Base-by-base conservation (phyloP, 2,113 vertebrate genomes). In the Campylorhamphus procurvoides region DNA sequence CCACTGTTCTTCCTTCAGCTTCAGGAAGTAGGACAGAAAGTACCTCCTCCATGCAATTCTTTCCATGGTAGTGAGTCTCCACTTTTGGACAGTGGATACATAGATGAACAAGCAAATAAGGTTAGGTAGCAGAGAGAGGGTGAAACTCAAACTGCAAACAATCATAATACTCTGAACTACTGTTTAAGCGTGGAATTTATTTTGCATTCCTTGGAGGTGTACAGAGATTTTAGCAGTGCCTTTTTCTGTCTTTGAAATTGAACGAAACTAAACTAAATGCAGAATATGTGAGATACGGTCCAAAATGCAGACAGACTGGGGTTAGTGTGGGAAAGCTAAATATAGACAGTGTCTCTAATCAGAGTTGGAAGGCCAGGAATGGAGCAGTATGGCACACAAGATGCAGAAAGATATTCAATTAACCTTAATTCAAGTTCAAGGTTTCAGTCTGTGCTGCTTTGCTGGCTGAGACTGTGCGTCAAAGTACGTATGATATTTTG, bases 401-500 rank as follows among this genome's bases (percentile, higher is more conserved):
- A 87, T 64, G 49, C 69, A 68, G 80, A 62, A 93, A 84, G 60
- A 64, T 78, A 89, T 56, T 86, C 85, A 89, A 44, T 96, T 96
- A 95, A 90, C 90, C 88, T 92, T 89, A 90, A 88, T 72, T 86
- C 86, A 90, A 58, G 79, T 84, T 90, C 83, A 64, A 9, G 25
- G 58, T 86, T 92, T 78, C 80, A 62, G 49, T 58, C 73, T 89
- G 62, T 92, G 82, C 40, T 80, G 68, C 33, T 90, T 68, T 94
- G 80, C 62, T 86, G 85, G 56, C 50, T 96, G 71, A 93, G 59
- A 59, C 56, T 40, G n/a, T 86, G 64, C 3, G 6, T 84, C 84
- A 75, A 91, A 93, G n/a, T 46, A 52, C 66, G 74, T 58, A 18
- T 46, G 72, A 18, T 63, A 77, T 72, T 66, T 87, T 91, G 76